These are phyloP conservation scores for Catocala nupta DNA, from an alignment of 2,888 invertebrate genomes.

Conservation along the genomic window DNA sequence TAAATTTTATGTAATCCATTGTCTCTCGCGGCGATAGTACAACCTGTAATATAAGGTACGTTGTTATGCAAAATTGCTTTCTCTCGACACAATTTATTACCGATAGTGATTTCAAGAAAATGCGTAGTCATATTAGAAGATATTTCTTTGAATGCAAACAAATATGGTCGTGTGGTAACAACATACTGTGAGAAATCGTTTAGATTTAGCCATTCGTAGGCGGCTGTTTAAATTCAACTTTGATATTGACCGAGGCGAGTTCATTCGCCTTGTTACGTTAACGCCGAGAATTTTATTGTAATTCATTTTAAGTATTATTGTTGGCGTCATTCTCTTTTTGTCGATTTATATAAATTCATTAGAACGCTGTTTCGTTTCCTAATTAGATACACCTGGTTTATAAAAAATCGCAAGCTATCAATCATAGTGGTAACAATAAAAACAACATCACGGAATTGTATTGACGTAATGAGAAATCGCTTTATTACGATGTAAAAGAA, in stretches of 20 bases:
- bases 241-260: constrained; percentile 48
- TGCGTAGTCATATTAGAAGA: constrained; percentile 17
- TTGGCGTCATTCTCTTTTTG: background rate
- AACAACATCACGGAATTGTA: constrained; percentile 27
- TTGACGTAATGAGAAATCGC: constrained; percentile 56
- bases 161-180: constrained; percentile 20
- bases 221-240: constrained; percentile 46
- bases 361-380: constrained; percentile 1
- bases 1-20: constrained; percentile 67
- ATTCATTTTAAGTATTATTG: constrained; percentile 18
- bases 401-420: constrained; percentile 14
- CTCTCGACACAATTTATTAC: constrained; percentile 53
- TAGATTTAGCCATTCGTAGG: constrained; percentile 51
- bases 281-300: constrained; percentile 27
- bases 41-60: constrained; percentile 51
- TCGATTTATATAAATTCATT: constrained; percentile 4
- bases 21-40: constrained; percentile 59
- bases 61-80: constrained; percentile 70
- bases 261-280: constrained; percentile 40
- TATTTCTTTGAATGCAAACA: constrained; percentile 7
- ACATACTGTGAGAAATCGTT: constrained; percentile 26
- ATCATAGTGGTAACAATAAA: constrained; percentile 17
- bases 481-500: constrained; percentile 51
- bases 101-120: constrained; percentile 19
- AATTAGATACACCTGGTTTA: constrained; percentile 13